Percentiles rank a stretch among this genome's conserved stretches.
Evolutionary conservation across 2,888 invertebrate species (phyloP).

Genomic region (Phyto melanocephala): DNA sequence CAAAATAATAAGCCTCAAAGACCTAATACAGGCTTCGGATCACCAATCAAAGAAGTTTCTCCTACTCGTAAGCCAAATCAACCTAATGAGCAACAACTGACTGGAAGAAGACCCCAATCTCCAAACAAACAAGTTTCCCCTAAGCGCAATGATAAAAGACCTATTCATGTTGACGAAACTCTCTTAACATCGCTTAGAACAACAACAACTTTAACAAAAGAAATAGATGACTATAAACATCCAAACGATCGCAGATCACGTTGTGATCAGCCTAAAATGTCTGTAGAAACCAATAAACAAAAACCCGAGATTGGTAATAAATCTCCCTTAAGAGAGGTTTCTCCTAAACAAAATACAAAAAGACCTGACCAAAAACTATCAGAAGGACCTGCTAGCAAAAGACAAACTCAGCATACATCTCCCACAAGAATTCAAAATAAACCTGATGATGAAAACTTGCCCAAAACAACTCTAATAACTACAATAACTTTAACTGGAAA

Average conservation of each 20-base stretch:
- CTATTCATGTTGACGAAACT: neutral
- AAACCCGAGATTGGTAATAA: neutral
- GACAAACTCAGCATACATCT: neutral
- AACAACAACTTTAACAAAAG: neutral
- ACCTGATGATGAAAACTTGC: no score
- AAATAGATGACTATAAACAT: neutral
- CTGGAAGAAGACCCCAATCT: neutral
- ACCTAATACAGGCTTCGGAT: neutral
- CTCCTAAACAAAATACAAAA: neutral
- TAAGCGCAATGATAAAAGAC: neutral
- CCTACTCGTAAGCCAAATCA: neutral
- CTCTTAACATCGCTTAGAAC: neutral
- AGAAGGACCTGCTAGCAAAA: neutral
- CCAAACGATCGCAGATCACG: neutral
- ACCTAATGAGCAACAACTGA: neutral
- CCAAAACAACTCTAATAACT: no score
- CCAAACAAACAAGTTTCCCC: neutral
- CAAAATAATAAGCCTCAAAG: neutral
- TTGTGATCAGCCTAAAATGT: neutral
- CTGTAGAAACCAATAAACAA: neutral
- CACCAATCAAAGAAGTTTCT: neutral
- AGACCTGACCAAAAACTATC: neutral
- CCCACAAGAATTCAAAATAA: no score
- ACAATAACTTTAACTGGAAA: no score
- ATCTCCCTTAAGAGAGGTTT: constrained; percentile 1